Base-by-base conservation (phyloP, 1,140 invertebrate genomes). In the Caenorhabditis remanei region DNA sequence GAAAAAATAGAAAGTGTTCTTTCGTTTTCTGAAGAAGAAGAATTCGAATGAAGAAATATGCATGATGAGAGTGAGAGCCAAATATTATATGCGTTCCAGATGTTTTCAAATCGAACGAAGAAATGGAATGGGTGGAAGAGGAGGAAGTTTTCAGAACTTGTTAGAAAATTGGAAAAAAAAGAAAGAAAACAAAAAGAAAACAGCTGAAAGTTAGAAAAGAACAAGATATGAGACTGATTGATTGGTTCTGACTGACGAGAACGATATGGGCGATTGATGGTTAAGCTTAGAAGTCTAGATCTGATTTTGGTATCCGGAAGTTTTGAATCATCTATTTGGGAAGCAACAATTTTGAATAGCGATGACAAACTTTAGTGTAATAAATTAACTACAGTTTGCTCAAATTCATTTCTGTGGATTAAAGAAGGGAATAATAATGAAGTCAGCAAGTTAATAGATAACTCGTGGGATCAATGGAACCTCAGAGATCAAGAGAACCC, bases 11-110 rank as follows among this genome's bases (percentile, higher is more conserved):
- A 41, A 79, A 41, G 19, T 71, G 65, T 65, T 65, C 61, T 32
- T 32, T 32, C 32, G 41, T 48, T 48, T 79, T 79, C 46, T 24
- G 46, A 50, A 67, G 63, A 11, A 71, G 43, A 65, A 65, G 24
- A 40, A 13, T 41, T 19, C 13, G 4, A 40, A 21, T 67, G 63
- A 32, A 67, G 65, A 48, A 79, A 79, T 79, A 79, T 79, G 71
- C 71, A 79, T 79, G 71, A 46, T 79, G 71, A 79, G 71, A 79
- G 71, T 24, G 67, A 16, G 67, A 75, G 41, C 71, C 71, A 24
- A 79, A 79, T 79, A 79, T 79, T 79, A 79, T 79, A 79, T 79
- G 71, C 46, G 71, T 79, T 79, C 71, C 71, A 79, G 71, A 79
- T 79, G 71, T 79, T 79, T 50, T 79, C 14, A 71, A 71, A 43